Evolutionary conservation across 92 coral and sea anemone genomes (phyloP).

Genomic region (Montipora capitata): DNA sequence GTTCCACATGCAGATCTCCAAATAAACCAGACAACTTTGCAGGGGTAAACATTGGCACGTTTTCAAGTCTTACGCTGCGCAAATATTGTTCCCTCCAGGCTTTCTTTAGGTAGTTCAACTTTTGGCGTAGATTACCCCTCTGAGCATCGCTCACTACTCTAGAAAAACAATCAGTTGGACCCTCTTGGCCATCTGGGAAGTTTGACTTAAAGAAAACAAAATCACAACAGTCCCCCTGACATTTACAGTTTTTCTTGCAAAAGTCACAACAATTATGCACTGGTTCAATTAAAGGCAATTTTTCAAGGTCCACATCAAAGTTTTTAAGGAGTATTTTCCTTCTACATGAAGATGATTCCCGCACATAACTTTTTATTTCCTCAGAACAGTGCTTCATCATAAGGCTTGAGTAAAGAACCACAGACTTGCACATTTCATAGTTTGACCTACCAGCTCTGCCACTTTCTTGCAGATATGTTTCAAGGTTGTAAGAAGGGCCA

Average conservation of each 20-base stretch:
- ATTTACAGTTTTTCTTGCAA: constrained; percentile 57
- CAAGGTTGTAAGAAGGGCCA: constrained; percentile 71
- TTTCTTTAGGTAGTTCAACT: constrained; percentile 30
- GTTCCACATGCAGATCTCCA: constrained; percentile 46
- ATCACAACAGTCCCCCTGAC: constrained; percentile 48
- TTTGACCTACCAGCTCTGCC: constrained; percentile 66
- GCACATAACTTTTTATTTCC: constrained; percentile 37
- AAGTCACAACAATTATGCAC: constrained; percentile 72
- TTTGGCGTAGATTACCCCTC: neutral
- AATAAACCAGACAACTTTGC: constrained; percentile 44
- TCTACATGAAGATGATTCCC: constrained; percentile 21
- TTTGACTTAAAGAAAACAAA: constrained; percentile 25
- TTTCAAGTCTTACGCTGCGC: neutral
- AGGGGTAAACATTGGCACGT: constrained; percentile 49
- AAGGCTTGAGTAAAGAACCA: constrained; percentile 41
- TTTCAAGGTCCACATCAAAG: constrained; percentile 36
- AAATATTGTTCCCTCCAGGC: neutral
- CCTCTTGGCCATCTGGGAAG: neutral
- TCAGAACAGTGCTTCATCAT: constrained; percentile 61
- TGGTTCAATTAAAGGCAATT: neutral
- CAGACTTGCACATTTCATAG: constrained; percentile 27
- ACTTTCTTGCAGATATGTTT: constrained; percentile 71
- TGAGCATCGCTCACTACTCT: constrained; percentile 13
- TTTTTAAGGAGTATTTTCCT: constrained; percentile 36
- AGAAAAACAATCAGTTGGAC: neutral